A percentile compares a stretch with the other conserved stretches of the same genome.
phyloP scores from a whole-genome alignment of 2,888 invertebrate species.

The Muscina levida region DNA sequence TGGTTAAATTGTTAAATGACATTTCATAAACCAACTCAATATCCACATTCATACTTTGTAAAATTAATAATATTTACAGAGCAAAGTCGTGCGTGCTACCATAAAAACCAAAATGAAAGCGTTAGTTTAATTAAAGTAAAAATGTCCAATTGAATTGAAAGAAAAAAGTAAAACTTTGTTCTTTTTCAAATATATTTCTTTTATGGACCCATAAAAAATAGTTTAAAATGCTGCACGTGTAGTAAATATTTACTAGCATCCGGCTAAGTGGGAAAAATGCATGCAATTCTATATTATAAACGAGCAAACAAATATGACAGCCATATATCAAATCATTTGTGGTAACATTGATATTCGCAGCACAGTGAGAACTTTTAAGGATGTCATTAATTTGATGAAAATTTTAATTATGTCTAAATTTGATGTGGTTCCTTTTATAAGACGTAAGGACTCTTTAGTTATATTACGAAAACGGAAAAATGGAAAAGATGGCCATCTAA shows the following conservation, averaged over 20 bases:
- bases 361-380: slow-evolving; percentile 9
- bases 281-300: not conserved
- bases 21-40: too few relatives aligned
- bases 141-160: not conserved
- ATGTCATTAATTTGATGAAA: too few relatives aligned
- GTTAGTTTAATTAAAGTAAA: slow-evolving; percentile 21
- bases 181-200: too few relatives aligned
- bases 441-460: too few relatives aligned
- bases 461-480: too few relatives aligned
- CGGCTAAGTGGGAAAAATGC: not conserved
- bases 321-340: not conserved
- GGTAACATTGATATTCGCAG: not conserved
- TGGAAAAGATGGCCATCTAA: too few relatives aligned
- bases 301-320: not conserved
- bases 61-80: slow-evolving; percentile 1
- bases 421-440: too few relatives aligned
- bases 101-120: slow-evolving; percentile 25
- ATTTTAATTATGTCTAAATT: too few relatives aligned
- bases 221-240: slow-evolving; percentile 14
- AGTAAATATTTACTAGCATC: slow-evolving; percentile 11
- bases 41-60: not conserved
- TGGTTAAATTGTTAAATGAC: too few relatives aligned
- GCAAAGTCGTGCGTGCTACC: not conserved
- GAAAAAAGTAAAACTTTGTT: too few relatives aligned
- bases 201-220: too few relatives aligned